Evolutionary conservation across 1,140 invertebrate genomes (phyloP).

Genomic region (Calliopsis andreniformis): DNA sequence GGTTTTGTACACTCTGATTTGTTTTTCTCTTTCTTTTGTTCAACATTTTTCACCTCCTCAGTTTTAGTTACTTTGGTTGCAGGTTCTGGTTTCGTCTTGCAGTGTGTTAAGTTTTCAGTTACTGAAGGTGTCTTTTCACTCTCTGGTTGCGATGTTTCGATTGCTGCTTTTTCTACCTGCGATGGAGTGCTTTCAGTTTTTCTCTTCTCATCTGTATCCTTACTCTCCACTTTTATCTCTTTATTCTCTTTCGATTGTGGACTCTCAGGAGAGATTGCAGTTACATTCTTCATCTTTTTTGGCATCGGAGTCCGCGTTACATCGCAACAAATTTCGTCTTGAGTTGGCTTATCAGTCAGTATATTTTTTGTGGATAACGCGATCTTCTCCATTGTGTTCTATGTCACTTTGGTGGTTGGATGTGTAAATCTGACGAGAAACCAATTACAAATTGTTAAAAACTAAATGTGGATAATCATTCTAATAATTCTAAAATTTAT

Average conservation of each 20-base stretch:
- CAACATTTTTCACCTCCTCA: neutral
- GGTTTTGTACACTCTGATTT: constrained; percentile 8
- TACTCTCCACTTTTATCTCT: neutral
- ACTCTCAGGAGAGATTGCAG: neutral
- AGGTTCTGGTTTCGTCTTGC: neutral
- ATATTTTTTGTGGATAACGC: neutral
- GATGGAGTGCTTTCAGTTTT: too few species aligned
- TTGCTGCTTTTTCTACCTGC: too few species aligned
- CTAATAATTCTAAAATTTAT: too few species aligned
- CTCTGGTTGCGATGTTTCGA: too few species aligned
- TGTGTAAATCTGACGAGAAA: too few species aligned
- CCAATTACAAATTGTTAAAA: too few species aligned
- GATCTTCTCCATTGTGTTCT: neutral
- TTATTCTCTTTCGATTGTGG: neutral
- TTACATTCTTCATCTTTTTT: neutral
- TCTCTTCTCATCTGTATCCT: neutral
- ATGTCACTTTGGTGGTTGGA: too few species aligned
- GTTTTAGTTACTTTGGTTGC: neutral
- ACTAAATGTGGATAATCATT: too few species aligned
- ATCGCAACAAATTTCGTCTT: neutral
- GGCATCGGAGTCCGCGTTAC: neutral
- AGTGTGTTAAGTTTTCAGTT: neutral
- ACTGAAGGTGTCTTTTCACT: neutral
- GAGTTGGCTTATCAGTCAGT: neutral
- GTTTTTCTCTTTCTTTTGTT: neutral